Conservation (phyloP, 2,888 invertebrate species). For the Sphaeridia pumilis region DNA sequence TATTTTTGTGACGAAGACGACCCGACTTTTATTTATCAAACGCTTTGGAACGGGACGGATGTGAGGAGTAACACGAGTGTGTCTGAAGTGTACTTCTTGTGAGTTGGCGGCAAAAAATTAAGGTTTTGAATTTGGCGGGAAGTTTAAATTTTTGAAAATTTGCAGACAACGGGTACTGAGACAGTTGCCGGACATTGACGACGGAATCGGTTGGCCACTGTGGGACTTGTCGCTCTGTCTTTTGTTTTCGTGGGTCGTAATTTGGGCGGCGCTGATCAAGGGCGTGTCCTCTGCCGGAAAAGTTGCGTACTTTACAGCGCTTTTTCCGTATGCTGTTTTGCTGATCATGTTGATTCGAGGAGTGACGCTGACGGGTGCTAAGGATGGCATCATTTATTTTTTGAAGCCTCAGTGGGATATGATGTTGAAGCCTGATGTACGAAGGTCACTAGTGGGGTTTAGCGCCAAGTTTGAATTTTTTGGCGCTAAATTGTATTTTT, state of each 20-base stretch:
- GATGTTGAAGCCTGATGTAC: slow-evolving; percentile 46
- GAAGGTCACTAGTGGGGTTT: too few relatives aligned
- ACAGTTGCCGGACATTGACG: background rate
- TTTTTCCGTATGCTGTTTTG: slow-evolving; percentile 71
- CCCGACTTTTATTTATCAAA: slow-evolving; percentile 1
- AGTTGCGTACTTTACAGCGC: slow-evolving; percentile 73
- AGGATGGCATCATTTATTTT: slow-evolving; percentile 61
- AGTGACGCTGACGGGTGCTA: slow-evolving; percentile 51
- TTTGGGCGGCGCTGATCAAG: slow-evolving; percentile 56
- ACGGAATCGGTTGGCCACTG: slow-evolving; percentile 1
- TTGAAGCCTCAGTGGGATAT: slow-evolving; percentile 65
- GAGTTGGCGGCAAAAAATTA: slow-evolving; percentile 36
- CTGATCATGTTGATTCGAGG: slow-evolving; percentile 55
- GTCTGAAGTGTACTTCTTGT: slow-evolving; percentile 48
- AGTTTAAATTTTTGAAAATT: background rate
- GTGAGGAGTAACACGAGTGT: too few relatives aligned
- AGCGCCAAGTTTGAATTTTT: background rate
- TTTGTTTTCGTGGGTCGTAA: slow-evolving; percentile 54
- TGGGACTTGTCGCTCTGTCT: slow-evolving; percentile 42
- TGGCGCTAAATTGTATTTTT: background rate
- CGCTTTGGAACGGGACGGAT: too few relatives aligned
- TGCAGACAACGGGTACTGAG: background rate
- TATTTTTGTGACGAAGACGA: too few relatives aligned
- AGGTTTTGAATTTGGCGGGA: background rate
- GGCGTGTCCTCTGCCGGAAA: slow-evolving; percentile 70